Percentiles rank a stretch among this genome's conserved stretches.
phyloP scores from a whole-genome alignment of 2,888 invertebrate species.

The Lasioglossum oenotherae region DNA sequence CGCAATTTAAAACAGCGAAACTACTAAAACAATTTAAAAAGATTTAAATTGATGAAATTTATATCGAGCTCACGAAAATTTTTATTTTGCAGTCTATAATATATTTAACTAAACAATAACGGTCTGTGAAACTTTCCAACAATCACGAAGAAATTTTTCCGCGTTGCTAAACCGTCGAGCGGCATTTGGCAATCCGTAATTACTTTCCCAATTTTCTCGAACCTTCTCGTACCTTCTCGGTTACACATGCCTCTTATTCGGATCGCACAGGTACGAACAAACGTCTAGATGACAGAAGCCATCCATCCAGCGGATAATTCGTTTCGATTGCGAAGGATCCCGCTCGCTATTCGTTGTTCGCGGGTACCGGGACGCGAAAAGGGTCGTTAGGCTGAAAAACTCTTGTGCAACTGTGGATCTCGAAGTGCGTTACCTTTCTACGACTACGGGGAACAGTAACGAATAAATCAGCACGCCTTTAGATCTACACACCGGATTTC shows the following conservation, averaged over 20 bases:
- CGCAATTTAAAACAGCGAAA: not conserved
- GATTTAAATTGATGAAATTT: too few relatives aligned
- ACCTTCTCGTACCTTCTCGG: not conserved
- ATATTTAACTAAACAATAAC: not conserved
- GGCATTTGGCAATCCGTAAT: not conserved
- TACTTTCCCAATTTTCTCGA: not conserved
- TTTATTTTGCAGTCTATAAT: not conserved
- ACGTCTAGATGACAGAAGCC: constrained; percentile 41
- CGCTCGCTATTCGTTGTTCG: constrained; percentile 57
- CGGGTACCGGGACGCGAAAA: constrained; percentile 54
- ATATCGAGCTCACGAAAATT: too few relatives aligned
- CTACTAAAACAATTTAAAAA: not conserved
- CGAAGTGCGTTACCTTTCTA: constrained; percentile 46
- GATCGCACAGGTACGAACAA: constrained; percentile 18
- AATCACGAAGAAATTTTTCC: not conserved
- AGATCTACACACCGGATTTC: constrained; percentile 40
- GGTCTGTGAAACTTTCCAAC: not conserved
- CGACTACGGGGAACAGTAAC: constrained; percentile 39
- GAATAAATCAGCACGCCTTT: constrained; percentile 60
- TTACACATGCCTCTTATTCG: constrained; percentile 7
- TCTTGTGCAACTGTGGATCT: constrained; percentile 62
- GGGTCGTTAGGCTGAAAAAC: constrained; percentile 58
- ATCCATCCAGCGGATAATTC: constrained; percentile 52
- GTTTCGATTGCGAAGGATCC: constrained; percentile 56
- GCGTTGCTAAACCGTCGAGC: not conserved